Percentiles rank a stretch among this genome's conserved stretches.
phyloP scores from a whole-genome alignment of 2,888 invertebrate genomes.

The Fissipunctia ypsillon region DNA sequence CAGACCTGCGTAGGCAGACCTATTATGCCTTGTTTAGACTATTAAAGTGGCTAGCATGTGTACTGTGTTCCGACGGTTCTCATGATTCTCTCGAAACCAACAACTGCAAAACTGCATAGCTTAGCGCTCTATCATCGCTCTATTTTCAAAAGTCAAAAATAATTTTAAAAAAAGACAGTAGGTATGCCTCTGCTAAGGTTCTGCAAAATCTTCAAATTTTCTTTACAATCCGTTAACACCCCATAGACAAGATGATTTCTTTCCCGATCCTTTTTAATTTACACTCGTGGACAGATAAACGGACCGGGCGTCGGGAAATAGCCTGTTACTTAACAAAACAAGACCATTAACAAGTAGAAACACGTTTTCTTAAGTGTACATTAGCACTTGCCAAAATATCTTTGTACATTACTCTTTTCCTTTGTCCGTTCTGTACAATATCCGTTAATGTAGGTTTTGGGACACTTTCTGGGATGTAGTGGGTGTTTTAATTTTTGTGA shows the following conservation, averaged over 20 bases:
- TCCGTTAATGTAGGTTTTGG: slow-evolving; percentile 34
- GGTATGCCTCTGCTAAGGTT: not conserved
- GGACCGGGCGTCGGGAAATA: slow-evolving; percentile 39
- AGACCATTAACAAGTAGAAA: slow-evolving; percentile 60
- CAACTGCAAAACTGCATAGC: not conserved
- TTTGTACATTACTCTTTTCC: slow-evolving; percentile 58
- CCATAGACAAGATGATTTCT: slow-evolving; percentile 25
- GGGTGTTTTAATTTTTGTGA: slow-evolving; percentile 34
- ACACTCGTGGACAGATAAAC: slow-evolving; percentile 57
- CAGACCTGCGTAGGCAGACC: slow-evolving; percentile 3
- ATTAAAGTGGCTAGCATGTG: not conserved
- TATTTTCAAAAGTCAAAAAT: not conserved
- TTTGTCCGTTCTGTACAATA: slow-evolving; percentile 40
- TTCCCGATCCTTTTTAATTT: slow-evolving; percentile 45
- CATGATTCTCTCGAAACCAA: not conserved
- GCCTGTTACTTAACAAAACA: slow-evolving; percentile 60
- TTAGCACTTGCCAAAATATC: slow-evolving; percentile 62
- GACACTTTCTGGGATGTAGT: slow-evolving; percentile 39
- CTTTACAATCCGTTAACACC: not conserved
- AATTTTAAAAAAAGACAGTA: not conserved
- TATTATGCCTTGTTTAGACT: slow-evolving; percentile 29
- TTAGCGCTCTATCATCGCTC: not conserved
- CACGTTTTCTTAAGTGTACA: slow-evolving; percentile 63
- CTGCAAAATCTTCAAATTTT: not conserved
- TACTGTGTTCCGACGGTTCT: not conserved